A percentile compares a stretch with the other conserved stretches of the same genome.
phyloP scores from a whole-genome alignment of 1,140 invertebrate species.

The Aphelinus atriplicis region DNA sequence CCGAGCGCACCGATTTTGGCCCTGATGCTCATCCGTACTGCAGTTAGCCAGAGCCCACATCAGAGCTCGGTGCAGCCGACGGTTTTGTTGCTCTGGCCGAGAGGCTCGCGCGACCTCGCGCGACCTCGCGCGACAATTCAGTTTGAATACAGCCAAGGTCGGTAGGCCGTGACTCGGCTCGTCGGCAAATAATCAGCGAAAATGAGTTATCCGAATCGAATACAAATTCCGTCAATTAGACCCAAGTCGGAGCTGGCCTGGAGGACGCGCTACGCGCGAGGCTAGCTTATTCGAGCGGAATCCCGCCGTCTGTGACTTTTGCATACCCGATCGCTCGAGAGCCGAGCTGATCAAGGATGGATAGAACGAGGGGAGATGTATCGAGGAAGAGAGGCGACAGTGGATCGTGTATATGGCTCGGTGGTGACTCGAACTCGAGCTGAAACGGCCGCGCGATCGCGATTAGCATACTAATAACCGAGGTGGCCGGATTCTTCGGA shows the following conservation, averaged over 20 bases:
- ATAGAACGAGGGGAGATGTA: no score
- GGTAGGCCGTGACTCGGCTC: no score
- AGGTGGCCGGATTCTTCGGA: constrained; percentile 50
- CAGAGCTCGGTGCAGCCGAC: no score
- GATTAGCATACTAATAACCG: constrained; percentile 65
- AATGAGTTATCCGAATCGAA: constrained; percentile 19
- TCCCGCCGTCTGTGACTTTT: constrained; percentile 17
- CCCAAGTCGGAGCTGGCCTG: not conserved
- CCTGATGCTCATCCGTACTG: not conserved
- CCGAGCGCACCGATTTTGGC: no score
- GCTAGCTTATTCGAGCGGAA: constrained; percentile 18
- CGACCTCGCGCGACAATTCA: not conserved
- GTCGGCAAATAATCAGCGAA: no score
- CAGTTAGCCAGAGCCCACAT: no score
- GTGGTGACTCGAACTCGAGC: no score
- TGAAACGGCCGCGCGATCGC: constrained; percentile 40
- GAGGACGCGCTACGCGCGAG: not conserved
- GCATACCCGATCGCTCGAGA: not conserved
- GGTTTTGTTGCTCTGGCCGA: no score
- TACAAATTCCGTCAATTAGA: not conserved
- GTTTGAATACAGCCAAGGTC: no score
- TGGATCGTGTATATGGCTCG: constrained; percentile 1
- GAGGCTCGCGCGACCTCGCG: no score
- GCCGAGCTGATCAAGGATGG: no score
- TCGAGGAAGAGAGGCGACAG: not conserved